phyloP scores from a whole-genome alignment of 2,888 invertebrate genomes.

The Drosophila ochracea region DNA sequence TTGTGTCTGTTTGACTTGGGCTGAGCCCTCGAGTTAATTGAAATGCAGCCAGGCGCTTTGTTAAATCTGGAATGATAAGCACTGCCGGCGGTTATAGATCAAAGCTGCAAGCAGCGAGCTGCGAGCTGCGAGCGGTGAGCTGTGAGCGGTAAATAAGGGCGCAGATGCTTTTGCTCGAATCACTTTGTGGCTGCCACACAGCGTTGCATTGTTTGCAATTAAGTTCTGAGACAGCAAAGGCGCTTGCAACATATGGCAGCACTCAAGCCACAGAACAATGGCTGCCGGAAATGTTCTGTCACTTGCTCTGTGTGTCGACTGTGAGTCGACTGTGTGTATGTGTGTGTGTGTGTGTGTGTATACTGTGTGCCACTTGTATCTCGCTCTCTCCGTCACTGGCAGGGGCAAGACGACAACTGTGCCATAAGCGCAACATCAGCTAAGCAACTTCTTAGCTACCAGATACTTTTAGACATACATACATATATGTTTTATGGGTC shows the following conservation, averaged over 20 bases:
- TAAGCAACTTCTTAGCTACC: conserved; percentile 8
- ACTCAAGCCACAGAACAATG: conserved; percentile 70
- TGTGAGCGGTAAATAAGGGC: background rate
- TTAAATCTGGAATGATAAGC: conserved; percentile 55
- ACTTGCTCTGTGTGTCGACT: conserved; percentile 29
- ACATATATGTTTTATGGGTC: conserved; percentile 12
- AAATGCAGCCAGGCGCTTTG: conserved; percentile 65
- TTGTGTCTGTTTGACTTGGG: conserved; percentile 55
- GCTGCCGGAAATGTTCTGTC: conserved; percentile 64
- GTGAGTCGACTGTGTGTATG: background rate
- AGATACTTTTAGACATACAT: conserved; percentile 8
- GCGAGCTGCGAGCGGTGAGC: background rate
- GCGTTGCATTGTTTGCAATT: conserved; percentile 68
- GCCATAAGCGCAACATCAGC: conserved; percentile 24
- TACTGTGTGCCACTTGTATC: background rate
- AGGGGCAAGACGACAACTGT: conserved; percentile 21
- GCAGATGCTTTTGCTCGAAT: conserved; percentile 37
- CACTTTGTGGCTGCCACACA: conserved; percentile 45
- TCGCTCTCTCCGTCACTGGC: background rate
- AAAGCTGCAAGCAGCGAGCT: conserved; percentile 25
- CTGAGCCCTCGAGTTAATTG: conserved; percentile 64
- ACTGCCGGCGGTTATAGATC: conserved; percentile 34
- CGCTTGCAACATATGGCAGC: conserved; percentile 63
- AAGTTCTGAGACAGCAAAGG: conserved; percentile 65
- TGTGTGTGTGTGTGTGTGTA: background rate